Evolutionary conservation across 2,888 invertebrate genomes (phyloP), one percentile per base, ranked within the genome.

Genomic region (Fabriciana adippe): DNA sequence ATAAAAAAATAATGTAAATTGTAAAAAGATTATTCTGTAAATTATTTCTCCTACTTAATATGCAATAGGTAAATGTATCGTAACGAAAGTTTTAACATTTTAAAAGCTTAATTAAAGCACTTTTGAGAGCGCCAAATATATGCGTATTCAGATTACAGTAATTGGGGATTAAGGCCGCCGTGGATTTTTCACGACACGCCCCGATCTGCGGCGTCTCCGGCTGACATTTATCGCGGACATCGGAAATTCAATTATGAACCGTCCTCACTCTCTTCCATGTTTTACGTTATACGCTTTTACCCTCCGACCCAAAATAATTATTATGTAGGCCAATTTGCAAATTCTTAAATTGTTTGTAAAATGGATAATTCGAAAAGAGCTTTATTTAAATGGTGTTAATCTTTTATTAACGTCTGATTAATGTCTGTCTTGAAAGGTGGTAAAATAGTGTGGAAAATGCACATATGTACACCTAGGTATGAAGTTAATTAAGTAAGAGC

Each of bases 191-290:
- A 75, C 77, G 79, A 79, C 80, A 77, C 79, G 77, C 79, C 79
- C 75, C 79, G 78, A 80, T 81, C 81, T 80, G 82, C 79, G 80
- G 80, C 81, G 83, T 83, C 81, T 80, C 78, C 79, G 76, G 78
- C 79, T 75, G 79, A 73, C 79, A 78, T 81, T 85, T 86, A 86
- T 84, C 81, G 80, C 76, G 79, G 79, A 84, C 85, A 78, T 81
- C 77, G 78, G 77, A 81, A 87, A 87, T 87, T 87, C 81, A 86
- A 88, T 88, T 88, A 87, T 79, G 78, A 76, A 78, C 85, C 82
- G 81, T 81, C 79, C 76, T 79, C 78, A 76, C 74, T 77, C 69
- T 61, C 59, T 18, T 56, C 21, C 64, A 63, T 66, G 45, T 72
- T 71, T 68, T 48, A 11, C 55, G 26, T 48, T 71, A 69, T 48